Conservation (phyloP, 2,113 vertebrate genomes). For the Toxostoma redivivum region DNA sequence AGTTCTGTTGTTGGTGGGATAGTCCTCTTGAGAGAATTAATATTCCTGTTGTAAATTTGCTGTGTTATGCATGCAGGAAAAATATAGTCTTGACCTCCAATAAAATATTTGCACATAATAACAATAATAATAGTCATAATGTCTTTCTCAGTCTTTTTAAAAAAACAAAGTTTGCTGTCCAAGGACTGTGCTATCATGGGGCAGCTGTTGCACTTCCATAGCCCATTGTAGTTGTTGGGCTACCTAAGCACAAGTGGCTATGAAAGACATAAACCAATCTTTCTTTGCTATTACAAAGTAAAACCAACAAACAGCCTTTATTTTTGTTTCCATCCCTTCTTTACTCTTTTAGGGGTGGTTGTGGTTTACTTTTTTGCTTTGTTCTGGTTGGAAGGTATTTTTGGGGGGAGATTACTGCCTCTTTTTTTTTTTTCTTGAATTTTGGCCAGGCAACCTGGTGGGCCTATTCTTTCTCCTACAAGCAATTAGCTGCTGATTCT, state of each 20-base stretch:
- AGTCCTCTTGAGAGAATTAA: background rate
- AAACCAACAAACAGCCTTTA: background rate
- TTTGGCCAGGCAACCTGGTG: background rate
- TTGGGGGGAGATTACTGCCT: fast-evolving
- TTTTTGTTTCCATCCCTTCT: background rate
- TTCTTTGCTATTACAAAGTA: background rate
- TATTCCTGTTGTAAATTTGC: background rate
- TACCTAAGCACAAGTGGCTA: background rate
- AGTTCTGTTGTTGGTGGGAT: background rate
- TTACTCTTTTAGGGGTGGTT: background rate
- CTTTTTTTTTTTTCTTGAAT: background rate
- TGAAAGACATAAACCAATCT: fast-evolving
- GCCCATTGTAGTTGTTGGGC: too few species aligned
- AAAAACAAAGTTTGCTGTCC: background rate
- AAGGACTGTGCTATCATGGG: background rate
- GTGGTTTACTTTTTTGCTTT: background rate
- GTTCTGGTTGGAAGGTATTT: background rate
- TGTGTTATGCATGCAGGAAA: background rate
- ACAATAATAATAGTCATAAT: background rate
- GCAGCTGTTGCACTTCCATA: fast-evolving
- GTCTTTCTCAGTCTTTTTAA: background rate
- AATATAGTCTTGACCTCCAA: background rate
- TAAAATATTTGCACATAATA: background rate
- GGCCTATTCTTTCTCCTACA: background rate
- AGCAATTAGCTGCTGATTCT: background rate